phyloP scores from a whole-genome alignment of 1,140 invertebrate species.

The Goniozus legneri region DNA sequence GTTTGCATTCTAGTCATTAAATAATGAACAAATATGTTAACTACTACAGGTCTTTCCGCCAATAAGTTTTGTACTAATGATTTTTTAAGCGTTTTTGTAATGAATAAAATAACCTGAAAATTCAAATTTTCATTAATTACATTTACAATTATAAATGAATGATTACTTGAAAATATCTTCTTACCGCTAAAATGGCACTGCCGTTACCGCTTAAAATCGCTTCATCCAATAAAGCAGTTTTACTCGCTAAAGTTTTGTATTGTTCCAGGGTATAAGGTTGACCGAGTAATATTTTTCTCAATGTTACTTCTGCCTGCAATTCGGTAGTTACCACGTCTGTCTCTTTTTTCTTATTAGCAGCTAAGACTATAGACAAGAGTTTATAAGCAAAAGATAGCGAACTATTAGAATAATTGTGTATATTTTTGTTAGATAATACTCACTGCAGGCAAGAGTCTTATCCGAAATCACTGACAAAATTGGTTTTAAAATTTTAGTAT shows the following conservation, averaged over 20 bases:
- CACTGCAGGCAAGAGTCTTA: slow-evolving; percentile 45
- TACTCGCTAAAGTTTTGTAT: slow-evolving; percentile 54
- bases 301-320: slow-evolving; percentile 40
- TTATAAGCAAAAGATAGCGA: no score
- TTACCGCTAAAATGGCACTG: slow-evolving; percentile 56
- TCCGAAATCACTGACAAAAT: slow-evolving; percentile 45
- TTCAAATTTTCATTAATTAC: slow-evolving; percentile 5
- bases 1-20: slow-evolving; percentile 51
- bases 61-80: slow-evolving; percentile 52
- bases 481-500: slow-evolving; percentile 41
- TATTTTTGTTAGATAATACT: slow-evolving; percentile 16
- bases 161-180: slow-evolving; percentile 15
- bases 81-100: slow-evolving; percentile 54
- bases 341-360: slow-evolving; percentile 31
- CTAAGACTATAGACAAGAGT: slow-evolving; percentile 32
- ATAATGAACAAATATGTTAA: slow-evolving; percentile 55
- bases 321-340: slow-evolving; percentile 28
- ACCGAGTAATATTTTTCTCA: slow-evolving; percentile 50
- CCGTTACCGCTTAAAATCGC: slow-evolving; percentile 55
- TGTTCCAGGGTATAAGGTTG: slow-evolving; percentile 52
- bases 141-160: no score
- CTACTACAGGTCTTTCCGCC: slow-evolving; percentile 48
- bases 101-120: slow-evolving; percentile 53
- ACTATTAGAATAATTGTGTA: neutral
- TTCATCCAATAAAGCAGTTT: slow-evolving; percentile 52